Conservation (phyloP, 2,888 invertebrate genomes). For the Rhagonycha lutea region DNA sequence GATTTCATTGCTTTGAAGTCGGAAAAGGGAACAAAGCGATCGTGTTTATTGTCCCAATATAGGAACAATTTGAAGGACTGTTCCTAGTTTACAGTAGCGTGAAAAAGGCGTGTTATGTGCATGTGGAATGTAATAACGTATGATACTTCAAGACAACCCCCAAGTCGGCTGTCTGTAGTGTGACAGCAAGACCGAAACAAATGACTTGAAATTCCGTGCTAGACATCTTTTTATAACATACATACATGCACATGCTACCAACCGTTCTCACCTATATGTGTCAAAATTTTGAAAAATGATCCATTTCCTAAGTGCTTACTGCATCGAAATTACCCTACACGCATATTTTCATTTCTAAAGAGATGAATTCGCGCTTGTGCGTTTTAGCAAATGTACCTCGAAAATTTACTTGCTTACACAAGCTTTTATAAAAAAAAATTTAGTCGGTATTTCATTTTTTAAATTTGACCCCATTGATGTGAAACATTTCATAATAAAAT, state of each 20-base stretch:
- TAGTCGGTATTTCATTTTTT: not conserved
- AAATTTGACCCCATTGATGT: not conserved
- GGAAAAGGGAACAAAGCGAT: slow-evolving; percentile 14
- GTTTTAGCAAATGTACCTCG: not conserved
- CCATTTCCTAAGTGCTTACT: slow-evolving; percentile 17
- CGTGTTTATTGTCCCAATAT: slow-evolving; percentile 33
- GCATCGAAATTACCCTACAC: slow-evolving; percentile 1
- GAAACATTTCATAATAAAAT: not conserved
- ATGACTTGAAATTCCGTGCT: slow-evolving; percentile 46
- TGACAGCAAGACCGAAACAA: slow-evolving; percentile 50
- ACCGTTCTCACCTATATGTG: slow-evolving; percentile 16
- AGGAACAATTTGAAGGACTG: slow-evolving; percentile 37
- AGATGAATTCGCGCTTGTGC: not conserved
- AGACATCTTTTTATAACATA: slow-evolving; percentile 39
- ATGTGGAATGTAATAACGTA: slow-evolving; percentile 47
- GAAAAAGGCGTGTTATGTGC: slow-evolving; percentile 41
- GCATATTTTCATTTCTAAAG: not conserved
- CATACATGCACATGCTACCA: slow-evolving; percentile 17
- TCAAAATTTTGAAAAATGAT: slow-evolving; percentile 17
- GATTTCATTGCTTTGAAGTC: slow-evolving; percentile 3
- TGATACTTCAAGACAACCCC: slow-evolving; percentile 39
- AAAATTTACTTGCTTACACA: not conserved
- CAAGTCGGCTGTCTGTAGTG: slow-evolving; percentile 36
- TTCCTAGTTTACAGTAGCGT: slow-evolving; percentile 39
- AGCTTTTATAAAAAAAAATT: not conserved